Evolutionary conservation across 2,113 vertebrate species (phyloP).

Genomic region (Actinemys pallida): DNA sequence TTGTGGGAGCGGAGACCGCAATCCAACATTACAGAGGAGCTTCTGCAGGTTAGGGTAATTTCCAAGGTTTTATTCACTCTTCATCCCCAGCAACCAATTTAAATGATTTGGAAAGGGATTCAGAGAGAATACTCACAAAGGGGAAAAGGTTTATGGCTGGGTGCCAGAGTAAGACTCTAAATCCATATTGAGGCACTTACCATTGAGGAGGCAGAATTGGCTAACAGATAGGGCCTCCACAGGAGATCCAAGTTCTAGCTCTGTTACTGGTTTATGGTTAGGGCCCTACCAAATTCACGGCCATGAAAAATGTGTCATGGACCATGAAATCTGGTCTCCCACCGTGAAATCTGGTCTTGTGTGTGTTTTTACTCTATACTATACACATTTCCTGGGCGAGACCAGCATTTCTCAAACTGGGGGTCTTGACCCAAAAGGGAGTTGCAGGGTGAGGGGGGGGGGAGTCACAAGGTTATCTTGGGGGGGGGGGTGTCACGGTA

Average conservation of each 20-base stretch:
- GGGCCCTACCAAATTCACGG: too few relatives aligned
- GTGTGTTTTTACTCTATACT: too few relatives aligned
- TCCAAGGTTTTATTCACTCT: not conserved
- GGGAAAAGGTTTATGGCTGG: not conserved
- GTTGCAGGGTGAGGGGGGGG: fast-evolving
- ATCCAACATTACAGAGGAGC: not conserved
- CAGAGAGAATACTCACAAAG: not conserved
- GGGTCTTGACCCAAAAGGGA: too few relatives aligned
- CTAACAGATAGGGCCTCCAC: not conserved
- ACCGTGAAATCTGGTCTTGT: too few relatives aligned
- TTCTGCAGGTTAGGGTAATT: not conserved
- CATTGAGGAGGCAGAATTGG: not conserved
- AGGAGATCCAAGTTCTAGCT: not conserved
- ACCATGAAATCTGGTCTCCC: too few relatives aligned
- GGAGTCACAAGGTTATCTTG: too few relatives aligned
- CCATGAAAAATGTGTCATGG: too few relatives aligned
- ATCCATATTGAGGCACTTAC: not conserved
- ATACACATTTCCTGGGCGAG: too few relatives aligned
- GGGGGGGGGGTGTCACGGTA: too few relatives aligned
- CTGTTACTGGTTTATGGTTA: not conserved
- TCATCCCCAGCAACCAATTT: not conserved
- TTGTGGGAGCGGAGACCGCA: fast-evolving
- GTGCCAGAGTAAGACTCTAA: not conserved
- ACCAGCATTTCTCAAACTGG: too few relatives aligned
- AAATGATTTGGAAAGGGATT: not conserved